Evolutionary conservation across 2,888 invertebrate genomes (phyloP), one percentile per base, ranked within the genome.

Genomic region (Acrobeloides nanus): DNA sequence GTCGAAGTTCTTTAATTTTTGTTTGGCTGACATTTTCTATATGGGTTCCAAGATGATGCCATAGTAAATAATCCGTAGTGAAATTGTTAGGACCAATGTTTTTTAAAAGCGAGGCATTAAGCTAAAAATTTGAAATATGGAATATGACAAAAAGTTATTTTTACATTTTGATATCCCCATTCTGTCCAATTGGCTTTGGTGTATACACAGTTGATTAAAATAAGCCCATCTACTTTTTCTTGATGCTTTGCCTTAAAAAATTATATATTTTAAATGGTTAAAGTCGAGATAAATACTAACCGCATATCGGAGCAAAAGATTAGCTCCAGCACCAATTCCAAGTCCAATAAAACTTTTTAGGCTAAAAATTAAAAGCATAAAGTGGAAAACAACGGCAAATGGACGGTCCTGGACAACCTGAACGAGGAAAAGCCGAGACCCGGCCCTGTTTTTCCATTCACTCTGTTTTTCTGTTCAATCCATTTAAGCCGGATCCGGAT

Each of bases 91-190:
- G 69, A 10, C 67, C 65, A 12, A 55, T 51, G 21, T 51, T 56
- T 21, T 66, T 63, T 29, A 74, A 55, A 46, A 66, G 66, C 23
- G 59, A 58, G 17, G 66, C 47, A 54, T 74, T 74, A 54, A 66
- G 57, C 63, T 66, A 42, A 23, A 61, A 44, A 42, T n/a, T n/a
- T n/a, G n/a, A n/a, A n/a, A n/a, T n/a, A n/a, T n/a, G n/a, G n/a
- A n/a, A n/a, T n/a, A n/a, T n/a, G n/a, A n/a, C n/a, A n/a, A n/a
- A 17, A 10, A 47, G 10, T 24, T 24, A 43, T 15, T 12, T 12
- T 23, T 20, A 93, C 81, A 80, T 93, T 95, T 79, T 95, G 93
- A 76, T 92, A 93, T 26, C 89, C 92, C 95, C 95, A 97, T 77
- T 97, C 95, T 71, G 92, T 86, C 95, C 95, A 97, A 31, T 93